Conservation (phyloP, 2,888 invertebrate genomes). For the Harpalus rubripes region DNA sequence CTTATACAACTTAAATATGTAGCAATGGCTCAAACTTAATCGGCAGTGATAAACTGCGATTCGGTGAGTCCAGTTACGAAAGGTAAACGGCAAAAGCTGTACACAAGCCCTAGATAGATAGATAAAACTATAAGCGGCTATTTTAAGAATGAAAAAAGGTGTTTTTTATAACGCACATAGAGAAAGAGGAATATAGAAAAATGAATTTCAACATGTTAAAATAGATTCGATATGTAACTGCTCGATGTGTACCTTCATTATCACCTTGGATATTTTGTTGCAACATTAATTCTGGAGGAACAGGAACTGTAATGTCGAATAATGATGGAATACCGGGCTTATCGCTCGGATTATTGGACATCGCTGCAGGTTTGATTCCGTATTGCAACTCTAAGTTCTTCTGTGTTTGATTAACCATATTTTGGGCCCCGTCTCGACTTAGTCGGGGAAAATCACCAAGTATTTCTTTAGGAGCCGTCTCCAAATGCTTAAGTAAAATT, state of each 20-base stretch:
- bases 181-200: too few relatives aligned
- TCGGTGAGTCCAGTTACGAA: too few relatives aligned
- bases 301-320: conserved; percentile 75
- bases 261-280: conserved; percentile 60
- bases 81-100: too few relatives aligned
- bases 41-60: too few relatives aligned
- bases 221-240: too few relatives aligned
- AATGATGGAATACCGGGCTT: conserved; percentile 74
- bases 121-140: too few relatives aligned
- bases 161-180: too few relatives aligned
- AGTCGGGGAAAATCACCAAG: conserved; percentile 93
- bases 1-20: too few relatives aligned
- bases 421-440: conserved; percentile 86
- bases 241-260: conserved; percentile 27
- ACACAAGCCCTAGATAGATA: too few relatives aligned
- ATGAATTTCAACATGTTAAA: too few relatives aligned
- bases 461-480: conserved; percentile 94
- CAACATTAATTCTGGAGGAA: conserved; percentile 73
- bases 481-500: conserved; percentile 85
- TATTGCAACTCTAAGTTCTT: conserved; percentile 77
- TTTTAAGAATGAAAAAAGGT: too few relatives aligned
- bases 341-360: conserved; percentile 60
- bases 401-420: conserved; percentile 78
- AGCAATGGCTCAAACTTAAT: too few relatives aligned
- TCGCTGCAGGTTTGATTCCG: conserved; percentile 72